Base-by-base conservation (phyloP, 2,888 invertebrate species). In the Ctenicera cuprea region DNA sequence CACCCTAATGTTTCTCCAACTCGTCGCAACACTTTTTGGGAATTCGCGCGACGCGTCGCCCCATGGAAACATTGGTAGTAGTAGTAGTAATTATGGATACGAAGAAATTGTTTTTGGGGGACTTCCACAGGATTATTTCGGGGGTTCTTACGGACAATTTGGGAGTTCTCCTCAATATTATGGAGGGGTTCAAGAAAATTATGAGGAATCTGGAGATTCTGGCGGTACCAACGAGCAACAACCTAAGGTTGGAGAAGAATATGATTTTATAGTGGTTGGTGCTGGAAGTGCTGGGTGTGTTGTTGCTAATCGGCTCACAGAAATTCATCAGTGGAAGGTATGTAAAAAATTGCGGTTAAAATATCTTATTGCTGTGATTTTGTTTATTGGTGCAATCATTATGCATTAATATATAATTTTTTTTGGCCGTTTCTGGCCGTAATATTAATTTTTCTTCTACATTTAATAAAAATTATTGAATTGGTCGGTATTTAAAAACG, bases 281-380 rank as follows among this genome's bases (percentile, higher is more conserved):
- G 92, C 91, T 0, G 93, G 93, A 0, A 92, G 92, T 5, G 92
- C 92, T 0, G 93, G 92, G 0, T 92, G 92, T 82, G 92, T 92
- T 30, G 81, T 92, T 16, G 92, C 92, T 0, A 92, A 91, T 84
- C 87, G 92, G 12, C 85, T 92, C 0, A 88, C 91, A 1, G 92
- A 92, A 87, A 87, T 91, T 0, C 88, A 89, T 68, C 86, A 89
- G 77, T 91, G 91, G 91, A 90, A 87, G 87, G 91, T 91, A 77
- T 86, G 88, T 37, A 54, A 14, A 48, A 18, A 16, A n/a, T n/a
- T n/a, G n/a, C n/a, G n/a, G n/a, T n/a, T n/a, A n/a, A n/a, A n/a
- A n/a, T n/a, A n/a, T n/a, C n/a, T n/a, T n/a, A n/a, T n/a, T n/a
- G n/a, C n/a, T n/a, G n/a, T n/a, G n/a, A n/a, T n/a, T n/a, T n/a